Conservation (phyloP, 2,113 vertebrate species). For the Ophiodon elongatus region DNA sequence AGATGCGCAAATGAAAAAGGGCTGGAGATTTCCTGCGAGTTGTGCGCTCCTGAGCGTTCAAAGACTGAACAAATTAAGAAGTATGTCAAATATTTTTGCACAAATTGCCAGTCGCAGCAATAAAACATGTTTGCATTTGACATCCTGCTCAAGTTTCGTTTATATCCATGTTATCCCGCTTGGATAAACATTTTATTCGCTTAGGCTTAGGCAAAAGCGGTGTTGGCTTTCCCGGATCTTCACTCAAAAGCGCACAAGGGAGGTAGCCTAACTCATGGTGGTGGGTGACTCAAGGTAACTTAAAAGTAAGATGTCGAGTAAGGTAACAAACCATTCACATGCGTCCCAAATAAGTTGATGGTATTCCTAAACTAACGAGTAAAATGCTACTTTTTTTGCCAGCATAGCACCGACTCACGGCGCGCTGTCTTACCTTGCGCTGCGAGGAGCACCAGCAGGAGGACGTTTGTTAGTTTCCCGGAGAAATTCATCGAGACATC, state of each 20-base stretch:
- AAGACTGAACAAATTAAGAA: neutral
- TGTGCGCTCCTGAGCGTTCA: neutral
- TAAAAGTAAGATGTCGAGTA: neutral
- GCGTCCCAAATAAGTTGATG: neutral
- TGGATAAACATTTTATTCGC: neutral
- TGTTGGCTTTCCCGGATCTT: neutral
- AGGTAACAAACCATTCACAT: neutral
- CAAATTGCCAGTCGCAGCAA: neutral
- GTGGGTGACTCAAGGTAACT: neutral
- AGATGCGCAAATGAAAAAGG: neutral
- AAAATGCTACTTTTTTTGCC: conserved; percentile 8
- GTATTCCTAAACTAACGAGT: neutral
- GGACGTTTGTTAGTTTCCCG: conserved; percentile 61
- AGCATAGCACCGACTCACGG: neutral
- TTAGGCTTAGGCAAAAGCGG: neutral
- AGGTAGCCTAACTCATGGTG: neutral
- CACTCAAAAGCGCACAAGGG: neutral
- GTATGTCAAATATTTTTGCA: neutral
- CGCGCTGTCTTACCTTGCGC: conserved; percentile 78
- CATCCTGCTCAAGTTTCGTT: neutral
- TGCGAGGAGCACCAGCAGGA: conserved; percentile 75
- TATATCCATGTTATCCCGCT: neutral
- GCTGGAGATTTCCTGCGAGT: neutral
- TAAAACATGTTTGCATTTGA: neutral
- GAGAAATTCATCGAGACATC: conserved; percentile 77